These are phyloP conservation scores for Temnothorax nylanderi DNA, from an alignment of 1,140 invertebrate species.

Conservation along the genomic window DNA sequence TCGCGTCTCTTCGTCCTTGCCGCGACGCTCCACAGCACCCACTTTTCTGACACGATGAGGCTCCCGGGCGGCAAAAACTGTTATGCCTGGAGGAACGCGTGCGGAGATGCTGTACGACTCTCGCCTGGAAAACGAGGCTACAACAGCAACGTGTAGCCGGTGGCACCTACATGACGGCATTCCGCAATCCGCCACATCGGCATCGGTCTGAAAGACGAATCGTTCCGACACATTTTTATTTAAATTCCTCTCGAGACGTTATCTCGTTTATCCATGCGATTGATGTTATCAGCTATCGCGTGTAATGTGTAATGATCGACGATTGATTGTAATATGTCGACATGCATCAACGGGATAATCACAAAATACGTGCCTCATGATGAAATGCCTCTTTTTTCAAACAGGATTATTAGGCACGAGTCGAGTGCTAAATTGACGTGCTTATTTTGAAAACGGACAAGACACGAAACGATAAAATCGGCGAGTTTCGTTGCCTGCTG, in stretches of 20 bases:
- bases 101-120: slow-evolving; percentile 64
- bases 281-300: background rate
- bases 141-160: slow-evolving; percentile 55
- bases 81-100: background rate
- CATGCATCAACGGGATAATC: background rate
- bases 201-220: background rate
- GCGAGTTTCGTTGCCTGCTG: background rate
- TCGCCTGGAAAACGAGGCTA: slow-evolving; percentile 76
- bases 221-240: background rate
- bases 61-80: background rate
- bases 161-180: slow-evolving; percentile 3
- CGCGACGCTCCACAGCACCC: background rate
- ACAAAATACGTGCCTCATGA: background rate
- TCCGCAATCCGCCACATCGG: background rate
- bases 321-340: background rate
- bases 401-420: background rate
- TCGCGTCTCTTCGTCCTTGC: slow-evolving; percentile 9
- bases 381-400: background rate
- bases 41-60: slow-evolving; percentile 38
- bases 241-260: background rate
- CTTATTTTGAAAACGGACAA: background rate
- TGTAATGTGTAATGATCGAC: slow-evolving; percentile 7
- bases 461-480: background rate
- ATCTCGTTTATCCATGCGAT: background rate
- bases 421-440: background rate